A percentile compares a stretch with the other conserved stretches of the same genome.
Conservation (phyloP, 2,113 vertebrate species). For the Antennarius striatus region DNA sequence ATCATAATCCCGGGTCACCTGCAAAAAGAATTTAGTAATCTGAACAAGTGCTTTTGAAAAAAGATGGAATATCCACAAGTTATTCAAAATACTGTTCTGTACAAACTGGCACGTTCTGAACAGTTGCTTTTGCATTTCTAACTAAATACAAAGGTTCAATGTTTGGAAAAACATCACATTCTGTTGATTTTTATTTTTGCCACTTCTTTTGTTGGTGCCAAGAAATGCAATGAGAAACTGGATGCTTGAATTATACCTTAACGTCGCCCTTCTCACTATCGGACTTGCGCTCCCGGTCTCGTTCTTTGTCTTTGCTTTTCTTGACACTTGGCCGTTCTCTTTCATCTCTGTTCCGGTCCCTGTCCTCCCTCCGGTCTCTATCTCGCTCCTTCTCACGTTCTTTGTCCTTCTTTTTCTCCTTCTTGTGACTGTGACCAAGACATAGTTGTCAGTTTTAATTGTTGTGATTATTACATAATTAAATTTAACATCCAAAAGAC, state of each 20-base stretch:
- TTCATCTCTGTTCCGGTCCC: slow-evolving; percentile 87
- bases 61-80: too few species aligned
- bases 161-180: background rate
- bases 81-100: too few species aligned
- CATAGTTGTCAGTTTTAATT: background rate
- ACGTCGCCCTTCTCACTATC: slow-evolving; percentile 94
- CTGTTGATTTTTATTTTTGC: too few species aligned
- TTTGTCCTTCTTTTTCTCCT: slow-evolving; percentile 98
- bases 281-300: slow-evolving; percentile 89
- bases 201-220: too few species aligned
- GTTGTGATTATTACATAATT: background rate
- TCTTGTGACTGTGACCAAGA: slow-evolving; percentile 87
- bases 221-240: too few species aligned
- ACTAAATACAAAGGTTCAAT: too few species aligned
- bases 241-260: slow-evolving; percentile 80
- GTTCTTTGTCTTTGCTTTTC: slow-evolving; percentile 95
- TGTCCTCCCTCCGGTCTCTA: slow-evolving; percentile 81
- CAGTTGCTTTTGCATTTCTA: too few species aligned
- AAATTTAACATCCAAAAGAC: background rate
- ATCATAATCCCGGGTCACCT: slow-evolving; percentile 98
- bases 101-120: too few species aligned
- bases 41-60: too few species aligned
- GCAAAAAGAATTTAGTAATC: slow-evolving; percentile 23
- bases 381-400: slow-evolving; percentile 91
- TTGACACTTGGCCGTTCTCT: slow-evolving; percentile 90